Percentiles rank a stretch among this genome's conserved stretches.
Conservation (phyloP, 2,888 invertebrate species). For the Brachylomia viminalis region DNA sequence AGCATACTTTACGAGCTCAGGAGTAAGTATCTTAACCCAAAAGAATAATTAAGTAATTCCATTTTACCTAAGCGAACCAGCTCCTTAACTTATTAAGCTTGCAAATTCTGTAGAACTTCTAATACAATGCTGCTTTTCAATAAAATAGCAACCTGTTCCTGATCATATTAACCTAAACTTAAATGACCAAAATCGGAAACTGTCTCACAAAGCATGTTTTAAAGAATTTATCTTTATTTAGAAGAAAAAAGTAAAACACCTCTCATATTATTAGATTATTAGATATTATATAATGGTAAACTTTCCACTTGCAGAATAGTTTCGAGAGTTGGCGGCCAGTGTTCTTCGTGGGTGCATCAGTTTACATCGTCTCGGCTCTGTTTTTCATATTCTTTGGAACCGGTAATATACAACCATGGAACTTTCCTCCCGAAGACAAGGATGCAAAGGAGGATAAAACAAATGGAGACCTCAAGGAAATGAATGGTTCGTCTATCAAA, state of each 20-base stretch:
- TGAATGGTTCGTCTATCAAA: constrained; percentile 71
- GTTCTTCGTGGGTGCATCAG: constrained; percentile 93
- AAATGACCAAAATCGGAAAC: constrained; percentile 1
- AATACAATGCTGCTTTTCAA: background rate
- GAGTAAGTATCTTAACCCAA: constrained; percentile 79
- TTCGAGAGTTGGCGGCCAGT: constrained; percentile 93
- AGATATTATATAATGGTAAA: constrained; percentile 16
- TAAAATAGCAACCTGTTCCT: background rate
- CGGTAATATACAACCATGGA: constrained; percentile 93
- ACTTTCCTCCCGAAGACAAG: constrained; percentile 81
- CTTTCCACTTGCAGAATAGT: constrained; percentile 90
- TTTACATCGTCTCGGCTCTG: constrained; percentile 93
- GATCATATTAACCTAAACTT: background rate
- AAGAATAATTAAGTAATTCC: background rate
- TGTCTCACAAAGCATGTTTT: constrained; percentile 4
- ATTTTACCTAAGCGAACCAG: background rate
- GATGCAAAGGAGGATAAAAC: constrained; percentile 71
- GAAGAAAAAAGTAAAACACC: constrained; percentile 4
- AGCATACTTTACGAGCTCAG: constrained; percentile 91
- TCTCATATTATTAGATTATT: no score
- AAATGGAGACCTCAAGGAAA: constrained; percentile 76
- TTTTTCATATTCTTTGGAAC: constrained; percentile 93
- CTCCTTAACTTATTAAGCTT: background rate
- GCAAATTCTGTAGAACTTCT: background rate
- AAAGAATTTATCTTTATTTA: constrained; percentile 27